These are phyloP conservation scores for Penaeus monodon DNA, from an alignment of 2,888 invertebrate species.

Conservation along the genomic window DNA sequence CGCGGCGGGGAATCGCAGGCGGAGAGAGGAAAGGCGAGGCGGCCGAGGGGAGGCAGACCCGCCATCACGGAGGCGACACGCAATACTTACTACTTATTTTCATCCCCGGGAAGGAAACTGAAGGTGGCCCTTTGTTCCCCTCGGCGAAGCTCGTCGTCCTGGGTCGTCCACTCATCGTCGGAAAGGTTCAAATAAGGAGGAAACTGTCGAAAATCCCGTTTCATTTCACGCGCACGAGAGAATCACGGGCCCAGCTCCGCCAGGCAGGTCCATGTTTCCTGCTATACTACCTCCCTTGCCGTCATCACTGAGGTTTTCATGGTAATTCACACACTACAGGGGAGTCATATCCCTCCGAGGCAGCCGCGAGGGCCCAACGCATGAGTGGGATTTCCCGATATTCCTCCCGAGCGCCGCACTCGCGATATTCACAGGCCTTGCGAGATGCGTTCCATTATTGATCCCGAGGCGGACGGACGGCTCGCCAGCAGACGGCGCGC, in stretches of 20 bases:
- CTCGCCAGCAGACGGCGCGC: conserved; percentile 46
- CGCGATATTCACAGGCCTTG: conserved; percentile 38
- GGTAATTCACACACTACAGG: conserved; percentile 38
- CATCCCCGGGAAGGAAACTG: conserved; percentile 59
- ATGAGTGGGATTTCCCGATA: conserved; percentile 37
- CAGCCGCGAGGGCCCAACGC: conserved; percentile 41
- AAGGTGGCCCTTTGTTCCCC: conserved; percentile 64
- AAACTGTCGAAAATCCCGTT: conserved; percentile 49
- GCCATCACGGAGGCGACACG: conserved; percentile 13
- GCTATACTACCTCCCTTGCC: conserved; percentile 10
- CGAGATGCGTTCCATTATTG: conserved; percentile 58
- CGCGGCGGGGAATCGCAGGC: neutral
- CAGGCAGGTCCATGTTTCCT: conserved; percentile 51
- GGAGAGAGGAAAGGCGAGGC: neutral
- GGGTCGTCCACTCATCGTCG: conserved; percentile 65
- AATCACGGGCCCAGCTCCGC: conserved; percentile 31
- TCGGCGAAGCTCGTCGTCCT: conserved; percentile 65
- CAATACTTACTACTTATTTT: conserved; percentile 57
- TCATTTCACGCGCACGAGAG: conserved; percentile 53
- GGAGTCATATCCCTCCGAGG: conserved; percentile 38
- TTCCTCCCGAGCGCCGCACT: conserved; percentile 32
- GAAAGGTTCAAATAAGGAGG: conserved; percentile 49
- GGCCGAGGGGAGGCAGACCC: conserved; percentile 9
- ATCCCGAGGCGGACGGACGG: conserved; percentile 25
- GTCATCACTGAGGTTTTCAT: conserved; percentile 36